Base-by-base conservation (phyloP, 2,797 vertebrate genomes). In the Brachyrhaphis roseni region DNA sequence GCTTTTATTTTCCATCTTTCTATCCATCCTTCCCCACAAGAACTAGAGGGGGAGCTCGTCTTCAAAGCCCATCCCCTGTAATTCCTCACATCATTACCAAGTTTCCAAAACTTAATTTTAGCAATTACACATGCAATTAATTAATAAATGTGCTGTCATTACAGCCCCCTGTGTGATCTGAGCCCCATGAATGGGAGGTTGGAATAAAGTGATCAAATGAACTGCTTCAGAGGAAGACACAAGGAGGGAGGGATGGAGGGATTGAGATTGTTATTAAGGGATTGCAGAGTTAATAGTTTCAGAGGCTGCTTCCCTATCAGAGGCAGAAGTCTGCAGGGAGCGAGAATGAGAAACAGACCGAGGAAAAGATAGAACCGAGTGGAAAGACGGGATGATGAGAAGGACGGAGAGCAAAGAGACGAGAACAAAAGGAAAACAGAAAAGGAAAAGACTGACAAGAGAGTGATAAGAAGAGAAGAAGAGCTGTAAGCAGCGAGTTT, bases 81-180 rank as follows among this genome's bases (percentile, higher is more conserved):
- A 96, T 95, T 95, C 95, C 95, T 93, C 93, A 93, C 93, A 95
- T 96, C 95, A 96, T 96, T 96, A 96, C 94, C 91, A 95, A 96
- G 91, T 96, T 96, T 94, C 94, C 91, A 82, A 95, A 96, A 96
- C 95, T 96, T 96, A 96, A 96, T 96, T 96, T 96, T 92, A 93
- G 94, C 95, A 96, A 96, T 96, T 96, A 96, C 95, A 95, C 93
- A 95, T 95, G 95, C 96, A 96, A 96, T 96, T 96, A 96, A 96
- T 96, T 96, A 96, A 96, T 96, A 95, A 95, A 94, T 96, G 94
- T 95, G 94, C 95, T 95, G 95, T 96, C 95, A 96, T 96, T 96
- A 95, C 94, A 94, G 90, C 89, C 94, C 92, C 95, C 92, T 90
- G 95, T 94, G 94, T 95, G 95, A 95, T 96, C 92, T 89, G 89